Percentiles rank a stretch among this genome's conserved stretches.
These are phyloP conservation scores for Drosophila fuyamai DNA, from an alignment of 1,140 invertebrate species.

Conservation along the genomic window DNA sequence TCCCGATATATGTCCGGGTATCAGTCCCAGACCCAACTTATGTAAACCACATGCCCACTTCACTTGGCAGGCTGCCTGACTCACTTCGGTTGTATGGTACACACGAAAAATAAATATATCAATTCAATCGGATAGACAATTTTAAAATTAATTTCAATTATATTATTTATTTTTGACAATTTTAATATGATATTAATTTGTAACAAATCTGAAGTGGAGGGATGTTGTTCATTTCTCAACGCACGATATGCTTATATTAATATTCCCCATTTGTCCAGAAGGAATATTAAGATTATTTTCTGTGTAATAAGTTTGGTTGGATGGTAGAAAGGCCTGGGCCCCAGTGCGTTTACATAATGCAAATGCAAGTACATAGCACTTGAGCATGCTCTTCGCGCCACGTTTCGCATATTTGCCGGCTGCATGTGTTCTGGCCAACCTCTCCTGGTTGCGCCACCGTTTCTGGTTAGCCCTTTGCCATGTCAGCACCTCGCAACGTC, in stretches of 20 bases:
- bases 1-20: conserved; percentile 34
- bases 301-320: conserved; percentile 2
- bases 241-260: too few relatives aligned
- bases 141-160: not conserved
- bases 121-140: too few relatives aligned
- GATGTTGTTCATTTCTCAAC: too few relatives aligned
- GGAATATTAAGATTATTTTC: not conserved
- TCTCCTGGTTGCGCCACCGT: conserved; percentile 21
- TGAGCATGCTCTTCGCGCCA: conserved; percentile 60
- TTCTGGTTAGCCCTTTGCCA: conserved; percentile 31
- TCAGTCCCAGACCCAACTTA: conserved; percentile 53
- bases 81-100: conserved; percentile 5
- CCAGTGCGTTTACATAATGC: conserved; percentile 68
- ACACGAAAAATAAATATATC: not conserved
- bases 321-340: conserved; percentile 3
- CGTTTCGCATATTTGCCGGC: conserved; percentile 56
- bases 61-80: conserved; percentile 40
- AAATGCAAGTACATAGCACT: conserved; percentile 59
- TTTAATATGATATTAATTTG: not conserved
- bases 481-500: conserved; percentile 60
- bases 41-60: conserved; percentile 68
- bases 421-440: conserved; percentile 24
- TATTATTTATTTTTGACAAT: not conserved
- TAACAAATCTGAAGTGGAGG: too few relatives aligned
- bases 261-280: too few relatives aligned